Evolutionary conservation across 1,140 invertebrate species (phyloP).

Genomic region (Saccostrea glomerata): DNA sequence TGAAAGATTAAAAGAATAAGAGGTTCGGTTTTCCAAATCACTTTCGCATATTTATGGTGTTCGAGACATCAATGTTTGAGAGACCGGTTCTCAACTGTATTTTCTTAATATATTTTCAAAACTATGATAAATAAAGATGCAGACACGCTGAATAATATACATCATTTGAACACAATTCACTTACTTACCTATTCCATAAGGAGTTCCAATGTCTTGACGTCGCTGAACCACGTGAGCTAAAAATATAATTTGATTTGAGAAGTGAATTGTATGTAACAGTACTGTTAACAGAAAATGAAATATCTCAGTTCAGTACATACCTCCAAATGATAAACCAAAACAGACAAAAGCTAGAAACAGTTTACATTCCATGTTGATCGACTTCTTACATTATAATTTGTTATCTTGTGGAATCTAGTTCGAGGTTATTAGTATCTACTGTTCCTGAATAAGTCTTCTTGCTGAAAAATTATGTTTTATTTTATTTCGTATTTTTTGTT

Average conservation of each 20-base stretch:
- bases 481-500: too few species aligned
- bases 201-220: not conserved
- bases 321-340: not conserved
- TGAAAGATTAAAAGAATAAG: too few species aligned
- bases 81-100: too few species aligned
- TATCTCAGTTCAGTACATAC: not conserved
- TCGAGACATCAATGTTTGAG: too few species aligned
- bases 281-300: not conserved
- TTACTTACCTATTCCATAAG: not conserved
- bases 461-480: too few species aligned
- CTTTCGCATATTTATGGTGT: too few species aligned
- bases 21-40: too few species aligned
- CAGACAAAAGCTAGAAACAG: not conserved
- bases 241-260: not conserved
- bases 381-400: not conserved
- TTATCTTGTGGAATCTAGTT: not conserved
- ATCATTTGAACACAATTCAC: not conserved
- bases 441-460: not conserved
- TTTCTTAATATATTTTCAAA: too few species aligned
- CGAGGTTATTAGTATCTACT: not conserved
- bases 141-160: too few species aligned
- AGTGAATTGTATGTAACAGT: too few species aligned
- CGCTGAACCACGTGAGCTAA: not conserved
- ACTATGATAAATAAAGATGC: too few species aligned
- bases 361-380: not conserved